These are phyloP conservation scores for Cyanocitta stelleri DNA, from an alignment of 2,113 vertebrate species.

Conservation along the genomic window DNA sequence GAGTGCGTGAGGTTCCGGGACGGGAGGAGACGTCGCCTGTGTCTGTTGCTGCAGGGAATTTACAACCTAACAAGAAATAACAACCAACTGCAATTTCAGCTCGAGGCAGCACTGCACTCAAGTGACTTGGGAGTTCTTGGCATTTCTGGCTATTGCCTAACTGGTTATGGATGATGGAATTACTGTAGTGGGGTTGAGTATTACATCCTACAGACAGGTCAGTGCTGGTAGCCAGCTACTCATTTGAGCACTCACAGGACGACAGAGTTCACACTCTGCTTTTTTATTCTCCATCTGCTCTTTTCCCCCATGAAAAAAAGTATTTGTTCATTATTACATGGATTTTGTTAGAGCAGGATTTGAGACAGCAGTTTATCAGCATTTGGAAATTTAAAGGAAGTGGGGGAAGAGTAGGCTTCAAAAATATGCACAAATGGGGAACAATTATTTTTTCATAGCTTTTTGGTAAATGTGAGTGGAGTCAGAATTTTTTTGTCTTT, in stretches of 20 bases:
- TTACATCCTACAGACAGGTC: background rate
- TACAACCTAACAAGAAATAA: conserved; percentile 69
- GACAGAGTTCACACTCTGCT: background rate
- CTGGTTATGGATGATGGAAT: background rate
- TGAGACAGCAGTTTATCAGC: background rate
- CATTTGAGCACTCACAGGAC: background rate
- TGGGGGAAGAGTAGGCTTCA: background rate
- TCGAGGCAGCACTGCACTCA: background rate
- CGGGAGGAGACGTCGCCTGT: conserved; percentile 77
- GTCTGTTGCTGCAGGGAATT: conserved; percentile 83
- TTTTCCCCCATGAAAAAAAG: background rate
- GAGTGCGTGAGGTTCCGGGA: conserved; percentile 79
- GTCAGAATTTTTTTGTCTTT: background rate
- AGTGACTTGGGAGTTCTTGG: background rate
- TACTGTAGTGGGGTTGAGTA: background rate
- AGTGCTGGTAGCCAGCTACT: background rate
- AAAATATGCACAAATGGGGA: background rate
- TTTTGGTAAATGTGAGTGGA: background rate
- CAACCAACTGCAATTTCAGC: background rate
- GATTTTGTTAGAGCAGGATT: background rate
- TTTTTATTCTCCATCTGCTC: background rate
- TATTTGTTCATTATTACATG: accelerated
- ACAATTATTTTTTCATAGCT: background rate
- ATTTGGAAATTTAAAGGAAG: background rate
- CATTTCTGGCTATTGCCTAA: background rate